Base-by-base conservation (phyloP, 2,888 invertebrate genomes). In the Heliconius sara region DNA sequence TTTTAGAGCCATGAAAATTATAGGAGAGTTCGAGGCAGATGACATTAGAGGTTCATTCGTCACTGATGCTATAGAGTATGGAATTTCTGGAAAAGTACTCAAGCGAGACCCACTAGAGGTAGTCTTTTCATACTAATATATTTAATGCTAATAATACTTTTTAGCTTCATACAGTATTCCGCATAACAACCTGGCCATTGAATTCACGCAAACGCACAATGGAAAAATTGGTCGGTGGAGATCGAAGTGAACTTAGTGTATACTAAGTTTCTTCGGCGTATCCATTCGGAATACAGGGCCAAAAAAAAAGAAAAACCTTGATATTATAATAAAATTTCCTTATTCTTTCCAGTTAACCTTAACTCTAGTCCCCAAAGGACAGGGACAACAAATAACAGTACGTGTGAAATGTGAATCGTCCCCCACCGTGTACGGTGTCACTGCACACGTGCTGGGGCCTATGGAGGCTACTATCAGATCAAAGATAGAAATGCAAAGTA, bases 41-140 rank as follows among this genome's bases (percentile, higher is more conserved):
- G 89, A 94, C 63, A 89, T 95, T 1, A 86, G 87, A 52, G 95
- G 95, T 0, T 91, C 93, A 0, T 89, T 94, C 47, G 89, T 91
- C 0, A 92, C 93, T 0, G 95, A 95, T 79, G 84, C 91, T 0
- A 85, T 89, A 0, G 94, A 94, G 63, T 95, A 94, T 84, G 88
- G 88, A 47, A 90, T 95, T 67, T 88, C 87, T 19, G 95, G 95
- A 19, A 93, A 91, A 85, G 88, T 94, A 0, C 83, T 91, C 3
- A 93, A 90, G 52, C 86, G 89, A 39, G 85, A 92, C 52, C 95
- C 95, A 0, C 83, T 93, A 1, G 93, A 95, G 86, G 95, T 95
- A 86, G 87, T 85, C 10, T 27, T 60, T 25, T 22, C 27, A 27
- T 52, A 19, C 7, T 71, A n/a, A 63, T n/a, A n/a, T 25, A 63